Evolutionary conservation across 2,797 vertebrate genomes (phyloP), one percentile per base, ranked within the genome.

Genomic region (Xiphophorus birchmanni): DNA sequence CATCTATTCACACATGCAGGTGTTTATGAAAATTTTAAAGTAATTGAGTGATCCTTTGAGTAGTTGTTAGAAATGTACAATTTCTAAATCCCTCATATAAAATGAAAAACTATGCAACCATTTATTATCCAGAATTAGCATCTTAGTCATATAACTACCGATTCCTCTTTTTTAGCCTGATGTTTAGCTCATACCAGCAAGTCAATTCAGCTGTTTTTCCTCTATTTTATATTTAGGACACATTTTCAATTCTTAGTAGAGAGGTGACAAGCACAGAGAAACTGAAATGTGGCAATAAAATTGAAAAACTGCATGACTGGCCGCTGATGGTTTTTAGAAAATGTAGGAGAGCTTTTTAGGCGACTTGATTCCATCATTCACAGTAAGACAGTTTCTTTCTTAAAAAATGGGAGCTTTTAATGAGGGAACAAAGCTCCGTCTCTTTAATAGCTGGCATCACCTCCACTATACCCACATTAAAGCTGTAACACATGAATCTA

Each of bases 361-460:
- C 81, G 50, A 45, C 79, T 76, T 35, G 47, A 65, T 84, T 84
- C 79, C 17, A 23, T 78, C 81, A 60, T 69, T 82, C 60, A 32
- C 67, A 21, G 75, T 35, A 85, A 85, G 77, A 78, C 76, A 42
- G 23, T n/a, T 77, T 81, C 50, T 37, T 50, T 77, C 74, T 58
- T 44, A 29, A 86, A 29, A 88, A 65, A 17, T 37, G 58, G 73
- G 48, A 54, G 2, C 72, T 82, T 86, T 81, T 72, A 37, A 81
- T 77, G 77, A 1, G 2, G 82, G 82, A 90, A 93, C 86, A 92
- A 91, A 93, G 79, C 75, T 47, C 5, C 0, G 21, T 78, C 71
- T 83, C 74, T 74, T 76, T 74, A 72, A 86, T 77, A 42, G 71
- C 77, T 84, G 86, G 73, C 76, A 75, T 87, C 85, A 80, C 75